Conservation (phyloP, 2,888 invertebrate species). For the Steinernema hermaphroditum region DNA sequence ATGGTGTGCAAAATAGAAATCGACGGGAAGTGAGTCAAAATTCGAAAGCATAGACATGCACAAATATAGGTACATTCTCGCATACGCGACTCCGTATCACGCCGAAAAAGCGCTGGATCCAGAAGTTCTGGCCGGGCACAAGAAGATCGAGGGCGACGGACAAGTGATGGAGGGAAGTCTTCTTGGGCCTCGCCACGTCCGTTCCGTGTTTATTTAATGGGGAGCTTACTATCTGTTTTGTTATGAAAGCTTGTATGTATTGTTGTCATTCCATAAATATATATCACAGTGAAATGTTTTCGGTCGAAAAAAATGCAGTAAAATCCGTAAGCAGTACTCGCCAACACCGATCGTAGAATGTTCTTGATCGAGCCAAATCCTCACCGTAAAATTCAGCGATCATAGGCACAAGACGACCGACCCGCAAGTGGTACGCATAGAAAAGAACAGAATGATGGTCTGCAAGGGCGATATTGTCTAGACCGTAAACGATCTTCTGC, state of each 20-base stretch:
- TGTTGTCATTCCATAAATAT: not conserved
- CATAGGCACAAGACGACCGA: too few relatives aligned
- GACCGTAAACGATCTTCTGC: too few relatives aligned
- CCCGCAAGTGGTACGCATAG: too few relatives aligned
- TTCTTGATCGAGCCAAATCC: too few relatives aligned
- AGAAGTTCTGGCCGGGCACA: constrained; percentile 11
- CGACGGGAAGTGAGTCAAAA: constrained; percentile 43
- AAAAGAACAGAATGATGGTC: too few relatives aligned
- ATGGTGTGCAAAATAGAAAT: constrained; percentile 53
- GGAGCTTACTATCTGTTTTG: not conserved
- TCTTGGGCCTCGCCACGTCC: not conserved
- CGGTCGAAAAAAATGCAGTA: too few relatives aligned
- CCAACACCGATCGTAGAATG: too few relatives aligned
- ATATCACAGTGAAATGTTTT: not conserved
- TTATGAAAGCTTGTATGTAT: not conserved
- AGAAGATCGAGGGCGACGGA: not conserved
- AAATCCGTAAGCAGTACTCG: too few relatives aligned
- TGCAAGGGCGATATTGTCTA: too few relatives aligned
- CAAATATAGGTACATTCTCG: constrained; percentile 44
- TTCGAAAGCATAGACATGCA: not conserved
- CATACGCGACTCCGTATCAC: constrained; percentile 45
- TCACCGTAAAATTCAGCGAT: too few relatives aligned
- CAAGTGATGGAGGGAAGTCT: not conserved
- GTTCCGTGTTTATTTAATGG: not conserved
- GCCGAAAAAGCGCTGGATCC: constrained; percentile 39